A percentile compares a stretch with the other conserved stretches of the same genome.
Conservation (phyloP, 2,113 vertebrate genomes). For the Columba livia region DNA sequence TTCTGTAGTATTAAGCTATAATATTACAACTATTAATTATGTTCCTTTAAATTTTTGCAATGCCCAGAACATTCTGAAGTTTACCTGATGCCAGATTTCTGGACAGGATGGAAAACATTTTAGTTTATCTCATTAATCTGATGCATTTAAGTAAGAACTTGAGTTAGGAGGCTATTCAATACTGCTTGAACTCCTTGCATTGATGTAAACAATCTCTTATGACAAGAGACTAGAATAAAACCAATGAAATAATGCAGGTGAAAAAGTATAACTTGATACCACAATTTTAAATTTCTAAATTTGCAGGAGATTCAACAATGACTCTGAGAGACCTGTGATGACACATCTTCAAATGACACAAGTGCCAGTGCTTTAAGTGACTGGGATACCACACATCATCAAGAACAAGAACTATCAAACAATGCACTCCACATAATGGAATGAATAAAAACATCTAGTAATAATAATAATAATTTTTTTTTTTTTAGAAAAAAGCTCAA, state of each 20-base stretch:
- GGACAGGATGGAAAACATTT: background rate
- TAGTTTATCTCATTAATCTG: background rate
- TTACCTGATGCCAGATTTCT: background rate
- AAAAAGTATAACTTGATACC: background rate
- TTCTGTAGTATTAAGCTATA: background rate
- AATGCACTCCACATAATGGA: background rate
- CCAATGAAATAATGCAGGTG: background rate
- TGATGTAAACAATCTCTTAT: background rate
- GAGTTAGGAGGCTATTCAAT: background rate
- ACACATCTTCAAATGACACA: background rate
- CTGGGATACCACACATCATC: background rate
- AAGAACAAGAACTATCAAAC: background rate
- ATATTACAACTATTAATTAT: background rate
- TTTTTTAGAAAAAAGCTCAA: background rate
- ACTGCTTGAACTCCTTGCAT: background rate
- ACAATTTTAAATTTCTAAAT: background rate
- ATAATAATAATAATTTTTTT: background rate
- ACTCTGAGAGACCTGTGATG: background rate
- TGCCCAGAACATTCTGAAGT: background rate
- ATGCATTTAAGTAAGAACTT: background rate
- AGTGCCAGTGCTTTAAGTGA: background rate
- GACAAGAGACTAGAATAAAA: background rate
- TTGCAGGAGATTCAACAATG: background rate
- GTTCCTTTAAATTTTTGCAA: background rate
- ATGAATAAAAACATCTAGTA: background rate